These are phyloP conservation scores for Coecobrya sp. DNA, from an alignment of 2,888 invertebrate genomes.

Conservation along the genomic window DNA sequence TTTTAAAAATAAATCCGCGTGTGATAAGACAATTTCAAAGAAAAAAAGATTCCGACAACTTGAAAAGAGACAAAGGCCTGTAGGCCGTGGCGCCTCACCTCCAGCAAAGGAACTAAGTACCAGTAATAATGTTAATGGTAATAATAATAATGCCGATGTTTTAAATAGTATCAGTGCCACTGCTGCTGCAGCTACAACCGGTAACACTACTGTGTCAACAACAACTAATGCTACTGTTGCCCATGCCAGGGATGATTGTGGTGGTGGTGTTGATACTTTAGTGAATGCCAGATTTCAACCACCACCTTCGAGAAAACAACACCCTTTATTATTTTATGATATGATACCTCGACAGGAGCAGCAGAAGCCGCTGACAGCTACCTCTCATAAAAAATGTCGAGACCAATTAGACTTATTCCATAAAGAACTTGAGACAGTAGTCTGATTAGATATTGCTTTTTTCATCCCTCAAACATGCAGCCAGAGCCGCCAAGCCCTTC, in stretches of 20 bases:
- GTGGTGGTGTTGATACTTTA: slow-evolving; percentile 29
- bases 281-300: slow-evolving; percentile 82
- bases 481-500: slow-evolving; percentile 33
- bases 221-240: background rate
- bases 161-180: slow-evolving; percentile 39
- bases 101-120: slow-evolving; percentile 69
- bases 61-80: slow-evolving; percentile 82
- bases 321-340: slow-evolving; percentile 84
- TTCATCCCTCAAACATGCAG: background rate
- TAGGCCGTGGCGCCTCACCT: slow-evolving; percentile 82
- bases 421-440: slow-evolving; percentile 83
- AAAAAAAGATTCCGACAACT: slow-evolving; percentile 74
- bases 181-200: background rate
- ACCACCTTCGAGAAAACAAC: slow-evolving; percentile 86
- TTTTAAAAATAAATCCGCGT: slow-evolving; percentile 69
- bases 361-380: slow-evolving; percentile 78
- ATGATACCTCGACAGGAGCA: slow-evolving; percentile 77
- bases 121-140: slow-evolving; percentile 33
- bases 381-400: slow-evolving; percentile 82
- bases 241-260: slow-evolving; percentile 6
- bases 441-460: slow-evolving; percentile 77
- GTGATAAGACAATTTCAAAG: slow-evolving; percentile 76
- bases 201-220: background rate
- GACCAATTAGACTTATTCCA: slow-evolving; percentile 83
- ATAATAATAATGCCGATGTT: slow-evolving; percentile 45